Evolutionary conservation across 2,113 vertebrate species (phyloP).

Genomic region (Pseudolaguvia tuberculata): DNA sequence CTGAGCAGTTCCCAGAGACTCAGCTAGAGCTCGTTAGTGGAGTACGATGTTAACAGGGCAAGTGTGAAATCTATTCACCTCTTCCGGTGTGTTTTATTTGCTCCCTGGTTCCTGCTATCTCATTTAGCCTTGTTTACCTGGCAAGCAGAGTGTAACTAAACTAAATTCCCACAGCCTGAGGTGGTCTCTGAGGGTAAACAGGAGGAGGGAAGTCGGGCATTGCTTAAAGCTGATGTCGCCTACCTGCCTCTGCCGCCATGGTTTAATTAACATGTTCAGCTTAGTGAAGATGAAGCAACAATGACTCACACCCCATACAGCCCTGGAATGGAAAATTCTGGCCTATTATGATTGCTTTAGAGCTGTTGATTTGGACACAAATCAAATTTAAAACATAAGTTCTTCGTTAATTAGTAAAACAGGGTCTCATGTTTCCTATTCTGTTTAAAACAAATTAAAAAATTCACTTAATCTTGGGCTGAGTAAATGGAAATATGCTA

Average conservation of each 20-base stretch:
- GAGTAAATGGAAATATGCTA: neutral
- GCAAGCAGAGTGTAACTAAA: constrained; percentile 87
- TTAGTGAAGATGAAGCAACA: constrained; percentile 78
- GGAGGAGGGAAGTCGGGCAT: constrained; percentile 57
- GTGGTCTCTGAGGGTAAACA: constrained; percentile 55
- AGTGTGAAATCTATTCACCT: constrained; percentile 77
- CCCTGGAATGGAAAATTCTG: constrained; percentile 51
- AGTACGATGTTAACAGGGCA: constrained; percentile 59
- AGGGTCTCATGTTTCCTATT: neutral
- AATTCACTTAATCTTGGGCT: constrained; percentile 8
- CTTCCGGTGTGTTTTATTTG: constrained; percentile 67
- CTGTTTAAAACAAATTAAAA: constrained; percentile 1
- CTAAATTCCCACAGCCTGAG: constrained; percentile 82
- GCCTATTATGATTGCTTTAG: constrained; percentile 17
- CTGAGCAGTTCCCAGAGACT: constrained; percentile 44
- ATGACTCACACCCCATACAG: constrained; percentile 71
- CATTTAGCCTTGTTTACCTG: constrained; percentile 86
- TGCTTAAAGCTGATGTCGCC: constrained; percentile 78
- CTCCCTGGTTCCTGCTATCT: constrained; percentile 61
- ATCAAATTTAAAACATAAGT: neutral
- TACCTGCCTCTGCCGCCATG: constrained; percentile 73
- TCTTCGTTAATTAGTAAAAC: neutral
- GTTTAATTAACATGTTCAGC: constrained; percentile 87
- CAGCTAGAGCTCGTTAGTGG: constrained; percentile 65
- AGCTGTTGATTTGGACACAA: constrained; percentile 17